phyloP scores from a whole-genome alignment of 2,113 vertebrate species.

The Azemiops feae region DNA sequence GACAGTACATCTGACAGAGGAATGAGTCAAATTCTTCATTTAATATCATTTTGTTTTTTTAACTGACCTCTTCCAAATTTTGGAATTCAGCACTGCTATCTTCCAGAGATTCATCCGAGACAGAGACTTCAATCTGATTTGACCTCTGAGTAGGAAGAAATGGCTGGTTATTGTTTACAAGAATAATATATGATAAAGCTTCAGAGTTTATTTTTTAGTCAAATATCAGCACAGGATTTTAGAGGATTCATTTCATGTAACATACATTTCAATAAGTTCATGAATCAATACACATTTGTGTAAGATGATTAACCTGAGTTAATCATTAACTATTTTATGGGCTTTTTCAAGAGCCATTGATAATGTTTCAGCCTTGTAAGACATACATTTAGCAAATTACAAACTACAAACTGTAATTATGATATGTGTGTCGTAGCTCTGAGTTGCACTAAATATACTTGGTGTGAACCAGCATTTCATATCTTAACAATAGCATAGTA shows the following conservation, averaged over 20 bases:
- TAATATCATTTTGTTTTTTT: background rate
- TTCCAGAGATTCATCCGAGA: conserved; percentile 62
- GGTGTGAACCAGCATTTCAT: background rate
- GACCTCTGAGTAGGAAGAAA: conserved; percentile 45
- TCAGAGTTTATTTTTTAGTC: background rate
- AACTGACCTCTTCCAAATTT: conserved; percentile 78
- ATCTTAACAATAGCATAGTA: background rate
- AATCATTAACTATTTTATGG: background rate
- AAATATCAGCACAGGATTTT: background rate
- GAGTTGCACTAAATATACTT: background rate
- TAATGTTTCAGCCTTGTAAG: background rate
- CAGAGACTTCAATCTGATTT: conserved; percentile 64
- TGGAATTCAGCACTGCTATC: conserved; percentile 65
- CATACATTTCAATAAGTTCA: background rate
- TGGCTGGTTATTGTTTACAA: conserved; percentile 6
- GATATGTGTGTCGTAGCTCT: background rate
- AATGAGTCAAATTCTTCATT: background rate
- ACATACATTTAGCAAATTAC: background rate
- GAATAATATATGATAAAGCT: background rate
- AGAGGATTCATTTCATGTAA: background rate
- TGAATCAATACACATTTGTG: background rate
- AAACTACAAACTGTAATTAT: background rate
- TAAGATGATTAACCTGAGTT: background rate
- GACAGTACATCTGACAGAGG: too few relatives aligned
- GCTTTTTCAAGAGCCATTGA: background rate